Base-by-base conservation (phyloP, 2,113 vertebrate species). In the Paralichthys olivaceus region DNA sequence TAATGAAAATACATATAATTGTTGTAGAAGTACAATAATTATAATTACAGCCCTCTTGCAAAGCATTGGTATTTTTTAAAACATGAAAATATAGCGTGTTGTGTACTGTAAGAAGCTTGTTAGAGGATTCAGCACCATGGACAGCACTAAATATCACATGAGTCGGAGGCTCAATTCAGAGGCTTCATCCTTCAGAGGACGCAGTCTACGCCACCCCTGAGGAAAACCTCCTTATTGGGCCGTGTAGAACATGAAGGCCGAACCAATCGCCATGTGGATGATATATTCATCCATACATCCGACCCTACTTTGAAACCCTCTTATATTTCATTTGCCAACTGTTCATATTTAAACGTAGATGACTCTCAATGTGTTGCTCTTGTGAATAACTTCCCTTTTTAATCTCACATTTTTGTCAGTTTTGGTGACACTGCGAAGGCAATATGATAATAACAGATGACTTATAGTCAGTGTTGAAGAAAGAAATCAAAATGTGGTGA, bases 101-200 rank as follows among this genome's bases (percentile, higher is more conserved):
- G 49, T 26, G 15, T 7, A 3, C 5, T 45, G 32, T 26, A 14
- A 19, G 20, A 49, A 14, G 74, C 13, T 7, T 26, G 37, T 51
- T 37, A 56, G 23, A 32, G 32, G 8, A 20, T 72, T 67, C 77
- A 80, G 82, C 25, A 76, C 68, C 77, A 72, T 14, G 60, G 76
- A 84, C 76, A 79, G 66, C 66, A 32, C 55, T 56, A n/a, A n/a
- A 17, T 25, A 70, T n/a, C 19, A 7, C 23, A 12, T 0, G 1
- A 26, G 37, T 32, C 32, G 7, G 22, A 69, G 11, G 43, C 43
- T 45, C 32, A 34, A 34, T 8, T 34, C 32, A 34, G 32, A 34
- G 5, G 32, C 32, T 34, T 1, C 6, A 34, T 34, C 32, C 7
- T 1, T 11, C 20, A 56, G 32, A 28, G 17, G 12, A 4, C 14